Evolutionary conservation across 2,888 invertebrate genomes (phyloP).

Genomic region (Halictus quadricinctus): DNA sequence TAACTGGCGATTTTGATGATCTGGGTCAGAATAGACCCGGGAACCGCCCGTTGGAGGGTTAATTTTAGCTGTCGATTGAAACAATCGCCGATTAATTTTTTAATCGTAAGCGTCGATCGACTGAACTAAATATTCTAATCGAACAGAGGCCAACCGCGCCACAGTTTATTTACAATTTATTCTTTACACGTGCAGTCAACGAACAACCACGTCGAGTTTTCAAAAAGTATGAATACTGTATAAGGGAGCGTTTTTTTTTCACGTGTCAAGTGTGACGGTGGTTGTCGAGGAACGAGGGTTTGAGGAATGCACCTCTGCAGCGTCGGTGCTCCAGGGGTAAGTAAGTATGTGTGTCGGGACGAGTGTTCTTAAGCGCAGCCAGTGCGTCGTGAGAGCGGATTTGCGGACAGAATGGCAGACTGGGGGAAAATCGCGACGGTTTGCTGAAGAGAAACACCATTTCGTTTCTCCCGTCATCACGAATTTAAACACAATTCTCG

Average conservation of each 20-base stretch:
- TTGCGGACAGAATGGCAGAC: not conserved
- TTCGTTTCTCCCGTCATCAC: not conserved
- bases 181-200: not conserved
- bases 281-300: constrained; percentile 4
- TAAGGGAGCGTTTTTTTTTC: not conserved
- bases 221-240: not conserved
- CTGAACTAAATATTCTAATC: no score
- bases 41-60: no score
- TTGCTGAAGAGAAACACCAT: not conserved
- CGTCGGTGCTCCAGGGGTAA: not conserved
- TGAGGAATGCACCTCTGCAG: not conserved
- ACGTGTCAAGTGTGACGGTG: not conserved
- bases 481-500: not conserved
- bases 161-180: not conserved
- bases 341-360: not conserved
- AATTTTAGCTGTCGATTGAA: no score
- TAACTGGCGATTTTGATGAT: no score
- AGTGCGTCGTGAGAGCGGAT: constrained; percentile 10
- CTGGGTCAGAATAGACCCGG: no score
- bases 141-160: not conserved
- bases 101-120: not conserved
- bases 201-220: not conserved
- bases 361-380: constrained; percentile 14
- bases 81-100: not conserved
- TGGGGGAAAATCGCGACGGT: not conserved